Conservation (phyloP, 37 sponge, comb jelly and placozoan genomes). For the Chondrilla cf. caribensis region DNA sequence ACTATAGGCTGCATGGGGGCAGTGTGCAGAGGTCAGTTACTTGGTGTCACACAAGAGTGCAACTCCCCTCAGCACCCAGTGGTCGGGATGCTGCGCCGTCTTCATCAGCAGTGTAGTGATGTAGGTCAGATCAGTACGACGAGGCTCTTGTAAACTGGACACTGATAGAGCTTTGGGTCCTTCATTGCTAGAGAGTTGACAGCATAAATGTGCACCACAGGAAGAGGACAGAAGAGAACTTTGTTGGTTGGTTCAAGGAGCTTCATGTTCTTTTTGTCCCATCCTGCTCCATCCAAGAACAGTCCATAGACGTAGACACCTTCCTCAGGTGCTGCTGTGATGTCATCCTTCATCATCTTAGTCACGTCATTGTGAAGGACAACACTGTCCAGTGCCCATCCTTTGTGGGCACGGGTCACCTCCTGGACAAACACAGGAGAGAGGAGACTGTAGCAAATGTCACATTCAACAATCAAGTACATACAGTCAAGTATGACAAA, state of each 20-base stretch:
- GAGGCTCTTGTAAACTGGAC: constrained; percentile 98
- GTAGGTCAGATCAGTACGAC: constrained; percentile 95
- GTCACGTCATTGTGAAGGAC: constrained; percentile 94
- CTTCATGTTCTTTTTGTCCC: constrained; percentile 81
- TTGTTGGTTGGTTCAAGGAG: constrained; percentile 89
- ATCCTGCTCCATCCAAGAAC: constrained; percentile 98
- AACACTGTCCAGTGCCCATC: constrained; percentile 99
- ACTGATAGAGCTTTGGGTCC: constrained; percentile 90
- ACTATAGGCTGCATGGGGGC: no score
- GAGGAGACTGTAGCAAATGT: not conserved
- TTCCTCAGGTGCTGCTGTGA: constrained; percentile 82
- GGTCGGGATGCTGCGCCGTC: constrained; percentile 78
- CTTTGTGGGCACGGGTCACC: constrained; percentile 97
- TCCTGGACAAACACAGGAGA: constrained; percentile 20
- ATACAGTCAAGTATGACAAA: not conserved
- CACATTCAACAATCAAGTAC: not conserved
- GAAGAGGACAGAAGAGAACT: constrained; percentile 85
- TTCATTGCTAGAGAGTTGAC: constrained; percentile 50
- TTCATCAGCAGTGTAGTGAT: constrained; percentile 81
- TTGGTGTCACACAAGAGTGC: constrained; percentile 98
- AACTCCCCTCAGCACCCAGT: constrained; percentile 95
- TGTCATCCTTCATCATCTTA: constrained; percentile 85
- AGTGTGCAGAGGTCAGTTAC: constrained; percentile 37
- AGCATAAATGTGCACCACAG: constrained; percentile 93
- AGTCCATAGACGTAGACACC: constrained; percentile 97